These are phyloP conservation scores for Melanotaenia trifasciata DNA, from an alignment of 2,797 vertebrate species.

Conservation along the genomic window DNA sequence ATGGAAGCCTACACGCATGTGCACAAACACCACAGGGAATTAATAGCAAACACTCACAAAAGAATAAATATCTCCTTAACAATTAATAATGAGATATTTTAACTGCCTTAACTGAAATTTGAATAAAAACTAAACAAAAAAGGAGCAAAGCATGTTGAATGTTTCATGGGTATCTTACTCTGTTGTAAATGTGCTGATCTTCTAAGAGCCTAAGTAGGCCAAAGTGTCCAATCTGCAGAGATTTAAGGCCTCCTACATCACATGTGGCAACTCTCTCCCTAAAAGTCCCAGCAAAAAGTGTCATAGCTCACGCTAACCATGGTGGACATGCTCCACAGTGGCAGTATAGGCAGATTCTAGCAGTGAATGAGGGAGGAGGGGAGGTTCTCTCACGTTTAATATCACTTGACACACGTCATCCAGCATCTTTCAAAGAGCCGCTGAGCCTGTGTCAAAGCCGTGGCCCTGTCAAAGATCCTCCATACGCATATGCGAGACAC, in stretches of 20 bases:
- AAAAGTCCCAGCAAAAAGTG: slow-evolving; percentile 60
- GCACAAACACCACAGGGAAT: slow-evolving; percentile 14
- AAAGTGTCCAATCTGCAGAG: slow-evolving; percentile 49
- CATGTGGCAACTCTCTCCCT: slow-evolving; percentile 27
- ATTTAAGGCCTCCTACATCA: slow-evolving; percentile 54
- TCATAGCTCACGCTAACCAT: slow-evolving; percentile 74
- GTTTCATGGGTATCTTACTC: slow-evolving; percentile 11
- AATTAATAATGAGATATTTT: not conserved
- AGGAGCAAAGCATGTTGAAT: not conserved
- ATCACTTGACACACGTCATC: slow-evolving; percentile 80
- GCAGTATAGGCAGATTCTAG: slow-evolving; percentile 34
- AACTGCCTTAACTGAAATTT: slow-evolving; percentile 18
- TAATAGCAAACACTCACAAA: not conserved
- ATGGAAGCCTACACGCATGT: slow-evolving; percentile 11
- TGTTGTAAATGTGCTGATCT: slow-evolving; percentile 41
- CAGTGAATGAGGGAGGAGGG: slow-evolving; percentile 34
- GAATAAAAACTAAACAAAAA: slow-evolving; percentile 9
- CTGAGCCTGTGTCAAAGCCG: slow-evolving; percentile 67
- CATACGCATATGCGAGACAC: slow-evolving; percentile 6
- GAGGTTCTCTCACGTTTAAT: slow-evolving; percentile 76
- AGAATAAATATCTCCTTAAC: not conserved
- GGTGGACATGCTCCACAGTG: slow-evolving; percentile 60
- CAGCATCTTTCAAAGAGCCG: slow-evolving; percentile 73
- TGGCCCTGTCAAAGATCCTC: slow-evolving; percentile 37
- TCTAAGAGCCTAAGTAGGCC: slow-evolving; percentile 56